phyloP scores from a whole-genome alignment of 2,888 invertebrate species.

The Nemurella pictetii region DNA sequence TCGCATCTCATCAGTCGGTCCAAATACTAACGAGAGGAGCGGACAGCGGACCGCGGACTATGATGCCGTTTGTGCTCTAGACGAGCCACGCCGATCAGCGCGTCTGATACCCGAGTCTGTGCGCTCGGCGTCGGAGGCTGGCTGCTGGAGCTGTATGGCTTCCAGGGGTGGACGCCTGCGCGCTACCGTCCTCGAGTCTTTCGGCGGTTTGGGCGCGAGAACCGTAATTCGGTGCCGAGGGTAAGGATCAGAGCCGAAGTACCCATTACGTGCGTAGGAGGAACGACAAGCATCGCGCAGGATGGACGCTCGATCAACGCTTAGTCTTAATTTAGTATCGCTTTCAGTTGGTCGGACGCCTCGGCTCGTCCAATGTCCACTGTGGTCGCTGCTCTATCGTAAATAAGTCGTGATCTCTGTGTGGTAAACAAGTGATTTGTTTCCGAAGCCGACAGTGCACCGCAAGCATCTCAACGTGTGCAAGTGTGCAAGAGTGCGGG shows the following conservation, averaged over 20 bases:
- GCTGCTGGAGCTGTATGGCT: neutral
- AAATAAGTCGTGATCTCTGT: neutral
- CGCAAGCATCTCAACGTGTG: neutral
- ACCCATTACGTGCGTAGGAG: conserved; percentile 4
- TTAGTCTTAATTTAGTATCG: conserved; percentile 25
- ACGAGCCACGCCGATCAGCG: neutral
- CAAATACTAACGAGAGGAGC: conserved; percentile 23
- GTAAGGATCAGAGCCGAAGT: neutral
- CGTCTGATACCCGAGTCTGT: neutral
- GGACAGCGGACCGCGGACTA: conserved; percentile 17
- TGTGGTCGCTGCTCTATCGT: neutral
- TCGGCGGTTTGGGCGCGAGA: conserved; percentile 15
- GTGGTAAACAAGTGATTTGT: neutral
- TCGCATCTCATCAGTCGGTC: conserved; percentile 15
- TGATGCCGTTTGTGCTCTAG: conserved; percentile 1
- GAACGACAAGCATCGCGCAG: neutral
- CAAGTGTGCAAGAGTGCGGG: neutral
- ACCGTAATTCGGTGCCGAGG: neutral
- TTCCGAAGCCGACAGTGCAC: neutral
- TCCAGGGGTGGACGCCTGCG: conserved; percentile 22
- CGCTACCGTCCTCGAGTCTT: neutral
- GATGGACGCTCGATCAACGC: conserved; percentile 19
- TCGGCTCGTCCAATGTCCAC: conserved; percentile 8
- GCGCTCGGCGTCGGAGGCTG: conserved; percentile 2
- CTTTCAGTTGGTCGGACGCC: neutral